Percentiles rank a stretch among this genome's conserved stretches.
These are phyloP conservation scores for Mimachlamys varia DNA, from an alignment of 2,888 invertebrate species.

Conservation along the genomic window DNA sequence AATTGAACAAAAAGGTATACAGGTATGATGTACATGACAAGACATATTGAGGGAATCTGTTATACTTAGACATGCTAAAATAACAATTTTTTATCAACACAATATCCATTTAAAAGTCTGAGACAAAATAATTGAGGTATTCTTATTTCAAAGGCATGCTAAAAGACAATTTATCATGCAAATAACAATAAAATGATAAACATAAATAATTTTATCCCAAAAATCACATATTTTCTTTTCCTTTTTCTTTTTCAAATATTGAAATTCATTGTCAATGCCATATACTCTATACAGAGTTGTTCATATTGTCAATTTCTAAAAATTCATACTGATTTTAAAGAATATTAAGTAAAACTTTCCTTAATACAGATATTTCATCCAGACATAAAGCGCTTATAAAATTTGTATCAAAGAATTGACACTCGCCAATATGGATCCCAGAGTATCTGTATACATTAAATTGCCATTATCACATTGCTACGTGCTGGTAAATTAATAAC, in stretches of 20 bases:
- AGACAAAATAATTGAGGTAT: conserved; percentile 21
- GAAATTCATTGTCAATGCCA: too few relatives aligned
- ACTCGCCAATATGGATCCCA: too few relatives aligned
- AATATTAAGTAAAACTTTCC: neutral
- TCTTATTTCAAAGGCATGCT: neutral
- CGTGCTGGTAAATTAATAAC: neutral
- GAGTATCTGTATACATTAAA: neutral
- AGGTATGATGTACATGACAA: neutral
- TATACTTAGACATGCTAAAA: neutral
- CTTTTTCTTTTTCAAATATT: too few relatives aligned
- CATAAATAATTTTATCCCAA: neutral
- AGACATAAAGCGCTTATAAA: too few relatives aligned
- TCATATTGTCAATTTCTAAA: neutral
- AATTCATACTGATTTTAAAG: neutral
- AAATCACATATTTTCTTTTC: neutral
- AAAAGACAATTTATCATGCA: conserved; percentile 23
- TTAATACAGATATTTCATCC: neutral
- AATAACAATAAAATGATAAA: neutral
- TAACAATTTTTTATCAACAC: neutral
- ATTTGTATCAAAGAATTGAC: too few relatives aligned
- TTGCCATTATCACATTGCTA: neutral
- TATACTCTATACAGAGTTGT: too few relatives aligned
- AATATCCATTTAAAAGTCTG: conserved; percentile 1
- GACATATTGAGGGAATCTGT: neutral
- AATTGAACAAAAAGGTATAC: neutral